Evolutionary conservation across 2,888 invertebrate species (phyloP).

Genomic region (Xanthia icteritia): DNA sequence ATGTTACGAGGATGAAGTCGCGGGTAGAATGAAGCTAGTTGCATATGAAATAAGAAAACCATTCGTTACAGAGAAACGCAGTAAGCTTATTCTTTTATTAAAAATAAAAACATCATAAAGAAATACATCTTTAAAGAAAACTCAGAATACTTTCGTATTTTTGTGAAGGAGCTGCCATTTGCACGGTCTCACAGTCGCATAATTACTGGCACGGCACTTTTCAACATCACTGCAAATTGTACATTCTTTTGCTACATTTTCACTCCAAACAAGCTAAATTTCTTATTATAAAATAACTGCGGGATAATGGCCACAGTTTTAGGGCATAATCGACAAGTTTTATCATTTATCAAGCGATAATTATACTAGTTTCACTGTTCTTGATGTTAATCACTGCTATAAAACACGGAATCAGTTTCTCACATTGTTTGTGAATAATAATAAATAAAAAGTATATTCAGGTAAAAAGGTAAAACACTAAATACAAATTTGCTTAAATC

Average conservation of each 20-base stretch:
- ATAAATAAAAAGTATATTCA: too few relatives aligned
- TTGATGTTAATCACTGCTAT: slow-evolving; percentile 50
- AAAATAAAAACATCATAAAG: slow-evolving; percentile 25
- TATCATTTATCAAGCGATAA: slow-evolving; percentile 60
- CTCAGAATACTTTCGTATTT: slow-evolving; percentile 51
- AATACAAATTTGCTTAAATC: too few relatives aligned
- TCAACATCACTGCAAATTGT: slow-evolving; percentile 57
- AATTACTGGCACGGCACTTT: slow-evolving; percentile 61
- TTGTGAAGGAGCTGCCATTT: slow-evolving; percentile 56
- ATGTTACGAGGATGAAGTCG: too few relatives aligned
- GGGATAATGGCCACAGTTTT: slow-evolving; percentile 39
- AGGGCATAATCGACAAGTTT: slow-evolving; percentile 46
- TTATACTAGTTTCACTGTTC: slow-evolving; percentile 51
- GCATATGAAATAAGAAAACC: neutral
- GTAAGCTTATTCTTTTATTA: neutral
- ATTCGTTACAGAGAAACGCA: neutral
- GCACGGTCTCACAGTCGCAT: slow-evolving; percentile 53
- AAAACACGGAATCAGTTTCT: slow-evolving; percentile 40
- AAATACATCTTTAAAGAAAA: slow-evolving; percentile 38
- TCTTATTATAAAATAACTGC: slow-evolving; percentile 45
- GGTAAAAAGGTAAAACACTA: too few relatives aligned
- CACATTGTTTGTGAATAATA: slow-evolving; percentile 18
- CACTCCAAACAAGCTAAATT: slow-evolving; percentile 51
- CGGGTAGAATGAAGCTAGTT: too few relatives aligned
- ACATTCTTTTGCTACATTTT: slow-evolving; percentile 50